Conservation (phyloP, 2,888 invertebrate species). For the Tiliacea aurago region DNA sequence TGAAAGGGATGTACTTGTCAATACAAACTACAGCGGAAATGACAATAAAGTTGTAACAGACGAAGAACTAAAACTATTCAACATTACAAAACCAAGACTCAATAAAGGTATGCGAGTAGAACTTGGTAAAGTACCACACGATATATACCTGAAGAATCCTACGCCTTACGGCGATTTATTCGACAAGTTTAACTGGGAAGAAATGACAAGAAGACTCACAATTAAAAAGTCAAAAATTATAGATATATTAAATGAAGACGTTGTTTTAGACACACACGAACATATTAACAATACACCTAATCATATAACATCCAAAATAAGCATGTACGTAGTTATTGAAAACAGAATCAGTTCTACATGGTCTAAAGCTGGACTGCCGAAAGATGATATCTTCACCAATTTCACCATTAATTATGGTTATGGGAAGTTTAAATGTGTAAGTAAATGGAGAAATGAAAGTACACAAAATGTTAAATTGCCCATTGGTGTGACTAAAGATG, state of each 20-base stretch:
- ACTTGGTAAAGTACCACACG: slow-evolving; percentile 77
- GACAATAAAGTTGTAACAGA: slow-evolving; percentile 76
- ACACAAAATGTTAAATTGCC: slow-evolving; percentile 60
- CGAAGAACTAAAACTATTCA: slow-evolving; percentile 76
- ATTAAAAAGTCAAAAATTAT: slow-evolving; percentile 71
- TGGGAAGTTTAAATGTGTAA: slow-evolving; percentile 64
- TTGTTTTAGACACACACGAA: slow-evolving; percentile 70
- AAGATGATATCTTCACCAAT: slow-evolving; percentile 71
- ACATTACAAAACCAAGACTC: slow-evolving; percentile 77
- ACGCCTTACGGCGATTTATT: slow-evolving; percentile 78
- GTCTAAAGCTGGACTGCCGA: slow-evolving; percentile 73
- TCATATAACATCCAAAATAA: slow-evolving; percentile 63
- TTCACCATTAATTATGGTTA: slow-evolving; percentile 71
- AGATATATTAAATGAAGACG: slow-evolving; percentile 73
- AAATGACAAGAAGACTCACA: slow-evolving; percentile 71
- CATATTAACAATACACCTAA: slow-evolving; percentile 76
- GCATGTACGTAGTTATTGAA: slow-evolving; percentile 70
- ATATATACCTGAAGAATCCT: slow-evolving; percentile 80
- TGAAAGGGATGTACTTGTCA: slow-evolving; percentile 63
- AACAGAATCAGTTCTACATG: slow-evolving; percentile 73
- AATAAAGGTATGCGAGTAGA: slow-evolving; percentile 76
- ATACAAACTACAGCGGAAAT: slow-evolving; percentile 67
- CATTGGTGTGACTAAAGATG: slow-evolving; percentile 70
- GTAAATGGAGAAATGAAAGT: slow-evolving; percentile 76
- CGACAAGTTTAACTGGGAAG: slow-evolving; percentile 76